These are phyloP conservation scores for Nannoperca australis DNA, from an alignment of 2,797 vertebrate genomes.

Conservation along the genomic window DNA sequence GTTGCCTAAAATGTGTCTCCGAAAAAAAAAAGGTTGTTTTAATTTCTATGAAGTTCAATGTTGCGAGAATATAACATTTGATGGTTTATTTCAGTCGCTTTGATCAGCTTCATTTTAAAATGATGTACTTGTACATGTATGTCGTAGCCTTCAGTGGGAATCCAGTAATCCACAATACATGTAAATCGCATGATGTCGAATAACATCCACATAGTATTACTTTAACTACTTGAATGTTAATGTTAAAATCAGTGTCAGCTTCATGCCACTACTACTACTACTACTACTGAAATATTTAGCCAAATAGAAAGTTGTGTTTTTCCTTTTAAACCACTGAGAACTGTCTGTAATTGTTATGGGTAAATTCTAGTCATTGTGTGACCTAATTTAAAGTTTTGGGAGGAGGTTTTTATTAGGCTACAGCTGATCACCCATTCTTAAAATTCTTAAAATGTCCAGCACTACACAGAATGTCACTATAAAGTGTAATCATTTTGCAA, in stretches of 20 bases:
- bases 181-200: background rate
- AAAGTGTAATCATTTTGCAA: background rate
- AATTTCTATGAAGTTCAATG: background rate
- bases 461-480: background rate
- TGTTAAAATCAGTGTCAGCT: background rate
- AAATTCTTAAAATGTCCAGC: background rate
- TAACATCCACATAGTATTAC: constrained; percentile 14
- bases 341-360: background rate
- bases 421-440: background rate
- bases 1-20: background rate
- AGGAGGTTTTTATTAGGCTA: background rate
- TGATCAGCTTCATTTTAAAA: background rate
- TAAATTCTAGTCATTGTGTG: background rate
- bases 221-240: background rate
- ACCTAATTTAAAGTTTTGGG: background rate
- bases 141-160: background rate
- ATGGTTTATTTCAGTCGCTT: background rate
- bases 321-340: background rate
- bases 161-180: background rate
- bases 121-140: background rate
- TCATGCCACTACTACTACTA: constrained; percentile 8
- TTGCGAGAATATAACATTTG: background rate
- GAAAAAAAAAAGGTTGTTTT: background rate
- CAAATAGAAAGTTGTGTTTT: background rate
- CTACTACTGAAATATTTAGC: background rate